A percentile compares a stretch with the other conserved stretches of the same genome.
Conservation (phyloP, 2,113 vertebrate genomes). For the Megaleporinus macrocephalus region DNA sequence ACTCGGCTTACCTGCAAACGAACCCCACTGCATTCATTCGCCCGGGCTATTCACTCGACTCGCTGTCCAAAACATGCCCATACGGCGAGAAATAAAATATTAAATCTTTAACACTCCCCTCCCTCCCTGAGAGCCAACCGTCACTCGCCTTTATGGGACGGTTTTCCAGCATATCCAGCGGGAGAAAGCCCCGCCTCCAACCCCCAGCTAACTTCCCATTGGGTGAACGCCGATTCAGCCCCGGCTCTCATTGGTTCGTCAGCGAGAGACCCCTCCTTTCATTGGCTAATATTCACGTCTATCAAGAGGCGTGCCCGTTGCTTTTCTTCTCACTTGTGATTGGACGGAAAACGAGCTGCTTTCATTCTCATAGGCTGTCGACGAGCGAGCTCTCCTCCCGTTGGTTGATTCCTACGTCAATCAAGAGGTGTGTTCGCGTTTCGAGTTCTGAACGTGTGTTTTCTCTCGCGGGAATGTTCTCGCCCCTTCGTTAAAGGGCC, state of each 20-base stretch:
- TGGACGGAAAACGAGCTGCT: neutral
- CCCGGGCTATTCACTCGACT: neutral
- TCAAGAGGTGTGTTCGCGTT: neutral
- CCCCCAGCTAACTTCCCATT: neutral
- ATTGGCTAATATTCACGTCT: neutral
- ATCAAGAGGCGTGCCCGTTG: neutral
- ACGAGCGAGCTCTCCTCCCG: neutral
- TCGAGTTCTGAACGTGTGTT: too few species aligned
- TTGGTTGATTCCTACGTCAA: conserved; percentile 19
- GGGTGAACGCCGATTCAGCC: neutral
- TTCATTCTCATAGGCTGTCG: conserved; percentile 1
- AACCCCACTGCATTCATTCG: neutral
- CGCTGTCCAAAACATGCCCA: neutral
- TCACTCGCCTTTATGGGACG: conserved; percentile 28
- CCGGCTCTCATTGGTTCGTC: neutral
- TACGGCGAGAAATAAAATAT: neutral
- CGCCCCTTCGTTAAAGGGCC: too few species aligned
- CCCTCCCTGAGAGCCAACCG: neutral
- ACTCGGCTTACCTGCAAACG: neutral
- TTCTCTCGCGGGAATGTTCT: neutral
- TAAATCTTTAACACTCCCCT: neutral
- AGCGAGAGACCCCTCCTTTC: neutral
- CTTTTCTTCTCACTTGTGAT: neutral
- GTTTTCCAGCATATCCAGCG: conserved; percentile 44
- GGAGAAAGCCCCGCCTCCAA: conserved; percentile 2